phyloP scores from a whole-genome alignment of 1,140 invertebrate species.

The Drosophila bipectinata region DNA sequence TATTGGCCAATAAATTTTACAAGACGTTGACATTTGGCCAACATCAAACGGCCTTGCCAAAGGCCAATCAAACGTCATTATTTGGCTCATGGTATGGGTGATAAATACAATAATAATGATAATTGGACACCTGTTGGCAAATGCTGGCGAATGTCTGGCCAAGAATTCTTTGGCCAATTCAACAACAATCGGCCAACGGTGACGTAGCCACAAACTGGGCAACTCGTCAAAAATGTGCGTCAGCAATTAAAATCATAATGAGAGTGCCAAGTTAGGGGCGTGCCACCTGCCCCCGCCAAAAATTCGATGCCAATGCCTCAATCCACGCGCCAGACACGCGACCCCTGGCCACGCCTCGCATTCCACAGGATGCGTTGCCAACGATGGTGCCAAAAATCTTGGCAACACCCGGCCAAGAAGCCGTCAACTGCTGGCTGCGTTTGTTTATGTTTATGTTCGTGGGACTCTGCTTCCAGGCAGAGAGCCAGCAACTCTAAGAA shows the following conservation, averaged over 20 bases:
- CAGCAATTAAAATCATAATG: slow-evolving; percentile 83
- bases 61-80: slow-evolving; percentile 76
- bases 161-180: slow-evolving; percentile 65
- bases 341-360: slow-evolving; percentile 52
- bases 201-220: slow-evolving; percentile 71
- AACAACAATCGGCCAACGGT: slow-evolving; percentile 67
- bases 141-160: slow-evolving; percentile 48
- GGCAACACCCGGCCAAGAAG: slow-evolving; percentile 49
- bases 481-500: background rate
- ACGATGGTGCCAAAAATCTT: slow-evolving; percentile 69
- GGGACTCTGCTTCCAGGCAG: slow-evolving; percentile 33
- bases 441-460: slow-evolving; percentile 72
- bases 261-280: slow-evolving; percentile 72
- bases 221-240: slow-evolving; percentile 81
- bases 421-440: slow-evolving; percentile 41
- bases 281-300: slow-evolving; percentile 1
- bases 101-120: slow-evolving; percentile 65
- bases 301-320: slow-evolving; percentile 18
- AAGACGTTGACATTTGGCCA: slow-evolving; percentile 74
- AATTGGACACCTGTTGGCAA: slow-evolving; percentile 73
- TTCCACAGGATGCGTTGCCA: slow-evolving; percentile 76
- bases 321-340: slow-evolving; percentile 60
- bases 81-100: slow-evolving; percentile 21
- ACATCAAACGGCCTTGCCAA: slow-evolving; percentile 63
- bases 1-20: slow-evolving; percentile 82